Percentiles rank a stretch among this genome's conserved stretches.
Evolutionary conservation across 1,140 invertebrate species (phyloP).

Genomic region (Prorops nasuta): DNA sequence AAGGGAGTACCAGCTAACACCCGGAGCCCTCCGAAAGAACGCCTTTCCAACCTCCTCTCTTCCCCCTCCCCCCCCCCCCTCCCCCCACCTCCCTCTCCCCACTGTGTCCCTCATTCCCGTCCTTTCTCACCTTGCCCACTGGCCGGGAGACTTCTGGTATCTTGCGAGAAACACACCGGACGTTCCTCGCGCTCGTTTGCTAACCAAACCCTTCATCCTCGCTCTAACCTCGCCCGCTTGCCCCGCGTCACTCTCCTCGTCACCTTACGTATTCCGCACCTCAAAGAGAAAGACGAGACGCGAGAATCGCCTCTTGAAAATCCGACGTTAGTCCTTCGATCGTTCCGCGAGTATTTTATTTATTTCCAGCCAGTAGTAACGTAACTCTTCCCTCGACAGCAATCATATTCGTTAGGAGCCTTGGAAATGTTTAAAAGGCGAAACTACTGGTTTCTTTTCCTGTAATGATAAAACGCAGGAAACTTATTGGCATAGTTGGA

Average conservation of each 20-base stretch:
- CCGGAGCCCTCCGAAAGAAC: constrained; percentile 50
- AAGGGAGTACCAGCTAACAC: constrained; percentile 56
- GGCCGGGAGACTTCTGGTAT: not conserved
- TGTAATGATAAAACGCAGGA: too few relatives aligned
- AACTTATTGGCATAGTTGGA: too few relatives aligned
- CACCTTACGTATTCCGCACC: constrained; percentile 10
- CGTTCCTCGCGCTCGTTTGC: not conserved
- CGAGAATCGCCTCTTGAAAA: not conserved
- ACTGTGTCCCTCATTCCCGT: constrained; percentile 4
- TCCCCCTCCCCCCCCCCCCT: constrained; percentile 5
- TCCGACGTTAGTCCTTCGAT: not conserved
- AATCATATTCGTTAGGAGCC: too few relatives aligned
- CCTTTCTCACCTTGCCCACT: constrained; percentile 17
- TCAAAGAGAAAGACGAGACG: not conserved
- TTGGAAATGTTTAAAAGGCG: too few relatives aligned
- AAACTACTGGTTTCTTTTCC: too few relatives aligned
- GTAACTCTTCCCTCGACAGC: too few relatives aligned
- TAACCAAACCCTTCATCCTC: too few relatives aligned
- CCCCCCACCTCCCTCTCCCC: constrained; percentile 6
- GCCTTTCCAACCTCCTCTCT: constrained; percentile 18
- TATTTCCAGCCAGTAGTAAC: too few relatives aligned
- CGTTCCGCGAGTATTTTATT: too few relatives aligned
- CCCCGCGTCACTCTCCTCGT: constrained; percentile 5
- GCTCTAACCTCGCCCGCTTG: too few relatives aligned
- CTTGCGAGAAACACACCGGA: not conserved